Conservation (phyloP, 64 coral and sea anemone genomes). For the Catalaphyllia jardinei region DNA sequence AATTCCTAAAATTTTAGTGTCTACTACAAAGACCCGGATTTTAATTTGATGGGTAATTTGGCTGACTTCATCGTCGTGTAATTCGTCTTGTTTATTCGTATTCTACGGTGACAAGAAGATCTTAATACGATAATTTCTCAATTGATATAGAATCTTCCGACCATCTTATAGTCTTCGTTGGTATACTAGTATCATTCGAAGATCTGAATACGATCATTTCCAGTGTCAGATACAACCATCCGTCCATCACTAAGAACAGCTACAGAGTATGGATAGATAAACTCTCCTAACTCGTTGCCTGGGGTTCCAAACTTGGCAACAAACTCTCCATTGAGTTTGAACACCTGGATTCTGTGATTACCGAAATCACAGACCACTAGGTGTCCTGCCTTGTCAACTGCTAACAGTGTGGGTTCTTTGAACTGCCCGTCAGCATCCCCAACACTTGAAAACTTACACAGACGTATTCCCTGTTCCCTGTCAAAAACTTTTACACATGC, state of each 20-base stretch:
- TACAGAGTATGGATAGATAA: constrained; percentile 39
- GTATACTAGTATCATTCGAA: neutral
- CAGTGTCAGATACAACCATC: constrained; percentile 54
- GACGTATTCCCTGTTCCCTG: constrained; percentile 3
- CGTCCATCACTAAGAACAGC: constrained; percentile 74
- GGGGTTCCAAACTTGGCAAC: constrained; percentile 11
- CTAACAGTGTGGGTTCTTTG: constrained; percentile 11
- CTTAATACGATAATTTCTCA: too few species aligned
- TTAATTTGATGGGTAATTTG: too few species aligned
- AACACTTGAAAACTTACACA: constrained; percentile 23
- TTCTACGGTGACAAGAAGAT: too few species aligned
- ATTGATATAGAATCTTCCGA: too few species aligned
- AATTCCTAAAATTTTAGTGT: too few species aligned
- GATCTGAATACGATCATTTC: constrained; percentile 73
- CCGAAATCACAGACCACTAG: constrained; percentile 53
- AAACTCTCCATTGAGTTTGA: neutral
- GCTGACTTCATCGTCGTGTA: too few species aligned
- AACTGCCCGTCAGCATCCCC: constrained; percentile 28
- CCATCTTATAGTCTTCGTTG: too few species aligned
- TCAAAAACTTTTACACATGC: constrained; percentile 34
- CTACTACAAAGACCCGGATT: too few species aligned
- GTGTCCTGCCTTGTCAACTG: constrained; percentile 46
- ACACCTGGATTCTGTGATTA: constrained; percentile 50
- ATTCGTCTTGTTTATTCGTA: too few species aligned
- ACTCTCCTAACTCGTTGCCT: constrained; percentile 31